These are phyloP conservation scores for Autographa pulchrina DNA, from an alignment of 2,888 invertebrate genomes.

Conservation along the genomic window DNA sequence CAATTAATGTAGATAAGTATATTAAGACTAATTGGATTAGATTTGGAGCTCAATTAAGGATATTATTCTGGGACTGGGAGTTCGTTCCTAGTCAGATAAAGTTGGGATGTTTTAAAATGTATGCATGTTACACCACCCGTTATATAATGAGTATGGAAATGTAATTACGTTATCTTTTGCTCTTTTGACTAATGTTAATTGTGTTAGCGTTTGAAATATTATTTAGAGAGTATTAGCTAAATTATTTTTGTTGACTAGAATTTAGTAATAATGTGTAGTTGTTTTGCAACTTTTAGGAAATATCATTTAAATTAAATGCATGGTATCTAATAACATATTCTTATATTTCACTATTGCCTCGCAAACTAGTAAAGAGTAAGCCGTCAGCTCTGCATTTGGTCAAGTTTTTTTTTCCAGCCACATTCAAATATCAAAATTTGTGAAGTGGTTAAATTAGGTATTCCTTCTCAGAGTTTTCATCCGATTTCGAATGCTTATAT, in stretches of 20 bases:
- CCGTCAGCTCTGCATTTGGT: no score
- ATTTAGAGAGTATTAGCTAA: background rate
- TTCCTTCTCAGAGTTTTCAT: no score
- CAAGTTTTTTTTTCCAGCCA: no score
- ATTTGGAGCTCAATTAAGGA: slow-evolving; percentile 39
- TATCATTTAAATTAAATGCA: no score
- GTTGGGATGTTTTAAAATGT: slow-evolving; percentile 12
- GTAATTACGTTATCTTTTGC: slow-evolving; percentile 6
- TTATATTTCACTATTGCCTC: no score
- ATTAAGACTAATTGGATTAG: slow-evolving; percentile 41
- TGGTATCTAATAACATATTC: no score
- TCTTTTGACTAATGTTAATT: background rate
- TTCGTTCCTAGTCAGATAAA: slow-evolving; percentile 1
- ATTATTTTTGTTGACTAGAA: background rate
- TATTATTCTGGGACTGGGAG: slow-evolving; percentile 42
- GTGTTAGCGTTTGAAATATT: background rate
- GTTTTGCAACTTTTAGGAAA: no score
- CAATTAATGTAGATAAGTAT: slow-evolving; percentile 40
- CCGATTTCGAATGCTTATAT: no score
- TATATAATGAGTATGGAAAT: background rate
- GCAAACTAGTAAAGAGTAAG: no score
- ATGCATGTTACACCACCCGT: background rate
- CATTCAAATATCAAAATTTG: no score
- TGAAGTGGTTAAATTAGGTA: no score
- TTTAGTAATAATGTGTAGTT: background rate